Evolutionary conservation across 2,113 vertebrate genomes (phyloP).

Genomic region (Mormyrus iriodes): DNA sequence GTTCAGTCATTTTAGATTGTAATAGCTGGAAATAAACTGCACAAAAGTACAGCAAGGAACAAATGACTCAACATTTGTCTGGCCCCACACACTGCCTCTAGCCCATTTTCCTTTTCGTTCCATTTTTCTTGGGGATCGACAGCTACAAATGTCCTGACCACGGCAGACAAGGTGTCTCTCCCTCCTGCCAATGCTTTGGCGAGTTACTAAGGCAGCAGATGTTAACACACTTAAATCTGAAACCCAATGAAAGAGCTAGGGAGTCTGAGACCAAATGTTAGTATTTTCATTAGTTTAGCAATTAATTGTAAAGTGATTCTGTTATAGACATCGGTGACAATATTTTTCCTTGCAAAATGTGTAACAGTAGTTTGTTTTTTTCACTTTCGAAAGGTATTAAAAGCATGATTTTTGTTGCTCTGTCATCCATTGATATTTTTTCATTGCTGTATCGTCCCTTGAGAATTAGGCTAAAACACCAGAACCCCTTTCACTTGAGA

Average conservation of each 20-base stretch:
- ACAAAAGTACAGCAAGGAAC: not conserved
- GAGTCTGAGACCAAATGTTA: not conserved
- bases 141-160: not conserved
- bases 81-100: not conserved
- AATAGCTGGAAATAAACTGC: conserved; percentile 7
- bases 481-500: not conserved
- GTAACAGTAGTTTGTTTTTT: not conserved
- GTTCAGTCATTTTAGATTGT: not conserved
- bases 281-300: not conserved
- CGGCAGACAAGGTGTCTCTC: not conserved
- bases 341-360: not conserved
- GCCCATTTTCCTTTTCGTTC: not conserved
- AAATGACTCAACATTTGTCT: not conserved
- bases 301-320: not conserved
- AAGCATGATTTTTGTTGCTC: not conserved
- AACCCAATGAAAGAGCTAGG: not conserved
- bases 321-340: not conserved
- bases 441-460: not conserved
- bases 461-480: not conserved
- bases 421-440: not conserved
- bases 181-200: not conserved
- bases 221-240: conserved; percentile 6
- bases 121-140: conserved; percentile 1
- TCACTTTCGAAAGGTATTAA: not conserved
- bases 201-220: not conserved